Evolutionary conservation across 2,888 invertebrate genomes (phyloP).

Genomic region (Tortrix viridana): DNA sequence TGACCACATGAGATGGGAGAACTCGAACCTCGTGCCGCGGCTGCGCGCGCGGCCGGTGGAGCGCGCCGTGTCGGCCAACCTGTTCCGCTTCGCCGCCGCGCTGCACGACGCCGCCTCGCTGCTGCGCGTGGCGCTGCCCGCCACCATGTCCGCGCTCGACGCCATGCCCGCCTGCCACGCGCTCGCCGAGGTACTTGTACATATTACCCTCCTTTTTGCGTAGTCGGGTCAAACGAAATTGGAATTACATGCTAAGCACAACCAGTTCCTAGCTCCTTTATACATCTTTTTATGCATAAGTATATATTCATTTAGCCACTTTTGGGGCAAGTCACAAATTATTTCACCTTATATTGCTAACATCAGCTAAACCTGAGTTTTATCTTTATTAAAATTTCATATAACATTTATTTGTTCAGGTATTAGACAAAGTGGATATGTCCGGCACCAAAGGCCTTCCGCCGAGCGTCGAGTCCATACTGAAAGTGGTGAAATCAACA

Average conservation of each 20-base stretch:
- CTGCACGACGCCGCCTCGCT: constrained; percentile 57
- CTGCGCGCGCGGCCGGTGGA: constrained; percentile 64
- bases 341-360: too few relatives aligned
- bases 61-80: constrained; percentile 65
- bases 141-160: constrained; percentile 51
- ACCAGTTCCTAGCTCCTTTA: too few relatives aligned
- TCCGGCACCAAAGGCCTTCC: constrained; percentile 84
- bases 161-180: constrained; percentile 71
- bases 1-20: constrained; percentile 85
- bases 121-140: constrained; percentile 47
- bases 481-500: constrained; percentile 88
- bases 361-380: too few relatives aligned
- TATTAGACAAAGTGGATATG: constrained; percentile 74
- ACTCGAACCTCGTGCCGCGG: constrained; percentile 67
- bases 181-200: constrained; percentile 74
- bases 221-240: too few relatives aligned
- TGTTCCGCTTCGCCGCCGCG: constrained; percentile 58
- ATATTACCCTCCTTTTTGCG: too few relatives aligned
- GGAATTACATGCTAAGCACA: too few relatives aligned
- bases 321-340: too few relatives aligned
- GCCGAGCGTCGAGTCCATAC: constrained; percentile 86
- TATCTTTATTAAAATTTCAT: too few relatives aligned
- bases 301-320: too few relatives aligned
- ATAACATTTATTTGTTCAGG: neutral
- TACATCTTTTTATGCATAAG: too few relatives aligned